phyloP scores from a whole-genome alignment of 1,140 invertebrate genomes.

The Lucilia sericata region DNA sequence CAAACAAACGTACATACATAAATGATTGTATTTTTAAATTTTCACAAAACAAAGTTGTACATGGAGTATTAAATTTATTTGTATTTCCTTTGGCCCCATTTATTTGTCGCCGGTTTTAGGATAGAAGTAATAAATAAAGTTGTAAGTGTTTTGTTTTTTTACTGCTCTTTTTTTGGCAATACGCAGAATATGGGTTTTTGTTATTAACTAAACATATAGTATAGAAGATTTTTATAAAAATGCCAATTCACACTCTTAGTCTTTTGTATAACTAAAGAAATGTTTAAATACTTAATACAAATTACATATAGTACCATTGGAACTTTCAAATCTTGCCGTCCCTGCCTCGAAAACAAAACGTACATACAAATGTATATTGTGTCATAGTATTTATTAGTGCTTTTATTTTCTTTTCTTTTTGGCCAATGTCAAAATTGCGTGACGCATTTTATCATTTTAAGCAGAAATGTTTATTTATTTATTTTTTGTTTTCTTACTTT shows the following conservation, averaged over 20 bases:
- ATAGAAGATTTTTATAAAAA: not conserved
- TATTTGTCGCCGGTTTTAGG: slow-evolving; percentile 31
- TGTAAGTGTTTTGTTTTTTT: slow-evolving; percentile 8
- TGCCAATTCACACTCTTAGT: not conserved
- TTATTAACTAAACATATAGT: not conserved
- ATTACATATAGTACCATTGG: too few species aligned
- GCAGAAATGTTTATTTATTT: not conserved
- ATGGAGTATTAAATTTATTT: not conserved
- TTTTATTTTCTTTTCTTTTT: not conserved
- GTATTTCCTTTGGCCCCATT: slow-evolving; percentile 40
- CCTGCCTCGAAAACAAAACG: not conserved
- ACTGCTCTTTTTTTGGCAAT: slow-evolving; percentile 20
- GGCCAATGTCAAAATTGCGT: slow-evolving; percentile 28
- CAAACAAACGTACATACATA: not conserved
- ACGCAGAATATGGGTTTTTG: not conserved
- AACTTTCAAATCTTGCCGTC: too few species aligned
- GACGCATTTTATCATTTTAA: slow-evolving; percentile 22
- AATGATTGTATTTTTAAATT: not conserved
- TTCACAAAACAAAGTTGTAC: not conserved
- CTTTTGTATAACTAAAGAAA: not conserved
- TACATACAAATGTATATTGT: not conserved
- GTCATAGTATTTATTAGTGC: not conserved
- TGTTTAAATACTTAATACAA: too few species aligned
- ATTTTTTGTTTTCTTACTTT: not conserved
- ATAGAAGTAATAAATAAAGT: slow-evolving; percentile 8